Evolutionary conservation across 2,888 invertebrate genomes (phyloP), one percentile per base, ranked within the genome.

Genomic region (Serripes groenlandicus): DNA sequence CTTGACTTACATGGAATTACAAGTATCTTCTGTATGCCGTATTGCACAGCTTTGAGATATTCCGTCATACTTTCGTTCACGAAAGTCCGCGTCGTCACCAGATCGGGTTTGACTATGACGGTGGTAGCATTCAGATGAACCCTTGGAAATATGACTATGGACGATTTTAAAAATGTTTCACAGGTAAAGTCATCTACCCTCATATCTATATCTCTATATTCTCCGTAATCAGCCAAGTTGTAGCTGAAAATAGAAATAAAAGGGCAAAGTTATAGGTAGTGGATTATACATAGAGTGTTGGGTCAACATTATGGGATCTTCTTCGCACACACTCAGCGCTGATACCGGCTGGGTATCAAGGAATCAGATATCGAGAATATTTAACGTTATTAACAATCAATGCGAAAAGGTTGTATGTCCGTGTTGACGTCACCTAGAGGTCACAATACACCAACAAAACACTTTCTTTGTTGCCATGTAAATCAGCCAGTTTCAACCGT

Each of bases 1-100:
- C n/a, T n/a, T 58, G n/a, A 70, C 83, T 72, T 75, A 86, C 86
- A 42, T 54, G 84, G 84, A 52, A 86, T 80, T 11, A 86, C 80
- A 5, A 84, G 78, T 3, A 86, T 75, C 28, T 64, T 62, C 18
- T 86, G 79, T 21, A 64, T 35, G 3, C 75, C 84, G 21, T 84
- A 75, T 26, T 79, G 18, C 4, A 84, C 75, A 3, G 52, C 37
- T n/a, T 56, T 28, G 30, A 86, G 58, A 60, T 75, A 70, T 26
- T 52, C 32, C 23, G 30, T 72, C 82, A 84, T 84, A 11, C 62
- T 54, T 42, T 79, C 37, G 4, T 79, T 74, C 3, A 86, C 75
- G 34, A 82, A 86, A 18, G 49, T 30, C 56, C 69, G 68, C n/a
- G 49, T 74, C 11, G 15, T 75, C 1, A 26, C 28, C 3, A 82